Evolutionary conservation across 2,113 vertebrate species (phyloP).

Genomic region (Isurus oxyrinchus): DNA sequence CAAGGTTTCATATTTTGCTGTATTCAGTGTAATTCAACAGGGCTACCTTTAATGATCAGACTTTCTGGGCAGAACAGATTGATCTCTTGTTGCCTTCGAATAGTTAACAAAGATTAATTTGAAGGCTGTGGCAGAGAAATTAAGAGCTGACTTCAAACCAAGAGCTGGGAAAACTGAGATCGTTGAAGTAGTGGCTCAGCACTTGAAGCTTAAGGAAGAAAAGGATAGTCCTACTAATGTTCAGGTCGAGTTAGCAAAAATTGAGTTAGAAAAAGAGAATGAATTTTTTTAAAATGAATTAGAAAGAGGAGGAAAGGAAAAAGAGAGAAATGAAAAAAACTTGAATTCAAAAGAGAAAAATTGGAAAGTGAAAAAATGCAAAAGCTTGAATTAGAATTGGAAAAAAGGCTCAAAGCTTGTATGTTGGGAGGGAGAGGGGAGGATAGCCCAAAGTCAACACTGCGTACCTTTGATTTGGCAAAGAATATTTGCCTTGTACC

Average conservation of each 20-base stretch:
- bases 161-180: not conserved
- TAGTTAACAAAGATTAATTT: not conserved
- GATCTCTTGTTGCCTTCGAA: not conserved
- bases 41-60: not conserved
- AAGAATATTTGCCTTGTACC: not conserved
- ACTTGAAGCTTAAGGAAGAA: not conserved
- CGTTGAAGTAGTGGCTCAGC: not conserved
- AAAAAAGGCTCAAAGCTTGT: not conserved
- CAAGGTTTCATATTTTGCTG: too few species aligned
- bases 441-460: not conserved
- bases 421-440: not conserved
- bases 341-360: not conserved
- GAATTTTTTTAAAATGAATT: not conserved
- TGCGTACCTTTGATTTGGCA: too few species aligned
- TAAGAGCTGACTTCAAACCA: not conserved
- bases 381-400: not conserved
- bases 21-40: not conserved
- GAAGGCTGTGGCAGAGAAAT: not conserved
- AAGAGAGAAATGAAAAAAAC: not conserved
- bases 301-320: too few species aligned
- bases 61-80: not conserved
- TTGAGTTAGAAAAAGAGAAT: not conserved
- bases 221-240: not conserved
- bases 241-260: not conserved
- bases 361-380: not conserved